phyloP scores from a whole-genome alignment of 2,113 vertebrate genomes.

The Octodon degus region DNA sequence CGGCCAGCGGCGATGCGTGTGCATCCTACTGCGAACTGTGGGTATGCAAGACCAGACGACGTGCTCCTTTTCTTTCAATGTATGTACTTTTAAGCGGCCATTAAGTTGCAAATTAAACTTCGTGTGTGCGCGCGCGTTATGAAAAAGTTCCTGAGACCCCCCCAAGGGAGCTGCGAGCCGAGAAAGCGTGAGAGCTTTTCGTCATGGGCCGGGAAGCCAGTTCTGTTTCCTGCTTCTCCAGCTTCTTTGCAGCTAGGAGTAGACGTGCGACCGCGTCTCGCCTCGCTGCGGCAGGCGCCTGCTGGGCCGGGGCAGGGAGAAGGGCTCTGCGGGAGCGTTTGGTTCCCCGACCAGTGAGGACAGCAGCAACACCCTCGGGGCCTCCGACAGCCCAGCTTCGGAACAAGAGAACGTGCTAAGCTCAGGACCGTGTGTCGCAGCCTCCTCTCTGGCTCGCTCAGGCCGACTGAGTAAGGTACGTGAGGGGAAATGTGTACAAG shows the following conservation, averaged over 20 bases:
- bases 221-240: neutral
- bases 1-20: neutral
- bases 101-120: neutral
- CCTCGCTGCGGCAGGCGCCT: neutral
- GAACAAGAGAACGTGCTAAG: neutral
- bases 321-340: neutral
- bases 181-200: neutral
- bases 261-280: neutral
- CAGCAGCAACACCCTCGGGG: neutral
- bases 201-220: neutral
- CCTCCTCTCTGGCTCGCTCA: neutral
- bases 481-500: neutral
- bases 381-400: neutral
- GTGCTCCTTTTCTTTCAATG: neutral
- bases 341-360: neutral
- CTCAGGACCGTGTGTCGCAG: neutral
- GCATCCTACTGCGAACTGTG: no score
- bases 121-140: no score
- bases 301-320: neutral
- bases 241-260: neutral
- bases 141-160: neutral
- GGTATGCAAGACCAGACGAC: neutral
- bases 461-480: neutral
- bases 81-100: neutral
- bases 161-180: neutral